These are phyloP conservation scores for Eptesicus fuscus DNA, from an alignment of 2,113 vertebrate genomes.

Conservation along the genomic window DNA sequence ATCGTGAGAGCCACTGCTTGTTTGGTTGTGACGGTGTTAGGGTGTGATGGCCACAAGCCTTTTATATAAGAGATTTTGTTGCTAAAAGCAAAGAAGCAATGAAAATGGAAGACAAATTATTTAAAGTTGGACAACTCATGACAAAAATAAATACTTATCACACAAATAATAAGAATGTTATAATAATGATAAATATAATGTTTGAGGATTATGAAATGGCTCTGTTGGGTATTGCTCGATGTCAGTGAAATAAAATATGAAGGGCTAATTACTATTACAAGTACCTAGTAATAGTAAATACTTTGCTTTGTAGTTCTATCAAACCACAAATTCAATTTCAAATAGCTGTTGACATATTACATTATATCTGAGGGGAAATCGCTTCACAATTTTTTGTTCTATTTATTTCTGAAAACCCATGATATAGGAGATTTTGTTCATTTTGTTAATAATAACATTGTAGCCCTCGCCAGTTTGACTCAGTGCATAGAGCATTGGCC, in stretches of 20 bases:
- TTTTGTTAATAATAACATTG: not conserved
- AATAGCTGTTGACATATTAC: not conserved
- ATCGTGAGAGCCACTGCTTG: fast-evolving
- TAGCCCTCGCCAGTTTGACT: not conserved
- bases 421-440: not conserved
- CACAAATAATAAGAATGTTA: not conserved
- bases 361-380: not conserved
- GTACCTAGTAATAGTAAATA: not conserved
- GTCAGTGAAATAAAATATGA: not conserved
- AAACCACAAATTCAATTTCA: not conserved
- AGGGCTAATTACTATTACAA: not conserved
- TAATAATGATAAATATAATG: not conserved
- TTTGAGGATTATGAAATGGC: not conserved
- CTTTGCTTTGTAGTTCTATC: not conserved
- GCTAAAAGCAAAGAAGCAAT: not conserved
- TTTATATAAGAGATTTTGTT: not conserved
- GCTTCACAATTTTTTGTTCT: not conserved
- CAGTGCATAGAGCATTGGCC: too few species aligned
- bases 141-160: not conserved
- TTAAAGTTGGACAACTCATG: not conserved
- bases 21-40: too few species aligned
- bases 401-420: not conserved
- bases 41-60: too few species aligned
- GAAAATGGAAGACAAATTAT: not conserved
- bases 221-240: not conserved